Evolutionary conservation across 2,888 invertebrate genomes (phyloP), one percentile per base, ranked within the genome.

Genomic region (Meteorus colon): DNA sequence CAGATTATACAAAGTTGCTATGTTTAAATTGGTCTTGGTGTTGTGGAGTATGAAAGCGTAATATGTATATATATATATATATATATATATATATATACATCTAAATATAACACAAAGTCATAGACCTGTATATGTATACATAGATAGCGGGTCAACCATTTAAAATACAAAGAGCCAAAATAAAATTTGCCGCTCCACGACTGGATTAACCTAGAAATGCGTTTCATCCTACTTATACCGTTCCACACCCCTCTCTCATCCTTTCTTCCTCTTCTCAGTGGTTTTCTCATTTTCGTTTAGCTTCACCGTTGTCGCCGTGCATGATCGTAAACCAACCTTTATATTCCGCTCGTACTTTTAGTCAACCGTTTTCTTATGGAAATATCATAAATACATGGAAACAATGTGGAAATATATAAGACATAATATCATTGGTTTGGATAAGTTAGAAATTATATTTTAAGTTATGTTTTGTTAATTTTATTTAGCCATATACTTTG

Each of bases 91-190:
- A 45, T 67, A 67, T n/a, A 19, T 37, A 10, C 29, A 60, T 67
- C 5, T 34, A 6, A 34, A 34, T 34, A 34, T 34, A 34, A 34
- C 8, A 8, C 34, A 34, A 24, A 24, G 34, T 34, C 34, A 34
- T 34, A 34, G 34, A 34, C 4, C 5, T 34, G 6, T 68, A 29
- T 51, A 34, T 68, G 34, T 60, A 63, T 59, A 73, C 29, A 27
- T 45, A 59, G 60, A 51, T 55, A 69, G 24, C 31, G 34, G 78
- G 78, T 81, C 77, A 79, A 73, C 77, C 78, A 72, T 81, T 81
- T 81, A 79, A 78, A 81, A 79, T 81, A 78, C 80, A 81, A 78
- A 77, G 78, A 79, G 78, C 79, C 78, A 78, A 79, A 81, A 81
- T 81, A 81, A 81, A 79, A 81, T 77, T 78, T 76, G 74, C 78